Base-by-base conservation (phyloP, 1,140 invertebrate species). In the Hyles euphorbiae region DNA sequence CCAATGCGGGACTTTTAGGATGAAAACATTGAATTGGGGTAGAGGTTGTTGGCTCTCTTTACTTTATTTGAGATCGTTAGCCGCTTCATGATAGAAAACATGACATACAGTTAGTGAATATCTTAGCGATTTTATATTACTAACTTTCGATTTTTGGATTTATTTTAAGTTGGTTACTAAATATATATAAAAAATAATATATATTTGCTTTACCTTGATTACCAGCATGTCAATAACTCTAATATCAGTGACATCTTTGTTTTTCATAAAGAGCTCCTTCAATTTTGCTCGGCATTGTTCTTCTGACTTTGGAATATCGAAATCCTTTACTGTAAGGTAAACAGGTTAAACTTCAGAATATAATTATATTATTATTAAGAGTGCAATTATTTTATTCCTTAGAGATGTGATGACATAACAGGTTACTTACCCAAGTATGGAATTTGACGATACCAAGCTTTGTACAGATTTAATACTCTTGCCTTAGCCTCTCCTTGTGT, bases 211-310 rank as follows among this genome's bases (percentile, higher is more conserved):
- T 92, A 97, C 97, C 93, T 97, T 98, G 50, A 98, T 93, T 40
- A 98, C 94, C 50, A 98, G 91, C 90, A 97, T 92, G 86, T 99
- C 97, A 76, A 98, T 97, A 12, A 96, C 92, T 77, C 98, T 92
- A 53, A 98, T 90, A 89, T 98, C 97, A 53, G 91, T 93, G 0
- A 98, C 90, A 85, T 95, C 70, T 75, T 92, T 91, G 82, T 98
- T 91, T 52, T 78, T 78, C n/a, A 90, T 61, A 80, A 98, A 98
- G 73, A 95, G 86, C 79, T 97, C 94, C 66, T 95, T 91, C 11
- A 98, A 76, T 83, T 96, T 97, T 3, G 81, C 70, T 63, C 92
- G 90, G 66, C 94, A 93, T 64, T 96, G 91, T 48, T 93, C 85
- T 47, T 93, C 91, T 56, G 84, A 91, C 78, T 94, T 93, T 9